These are phyloP conservation scores for Agrypnia vestita DNA, from an alignment of 1,140 invertebrate genomes.

Conservation along the genomic window DNA sequence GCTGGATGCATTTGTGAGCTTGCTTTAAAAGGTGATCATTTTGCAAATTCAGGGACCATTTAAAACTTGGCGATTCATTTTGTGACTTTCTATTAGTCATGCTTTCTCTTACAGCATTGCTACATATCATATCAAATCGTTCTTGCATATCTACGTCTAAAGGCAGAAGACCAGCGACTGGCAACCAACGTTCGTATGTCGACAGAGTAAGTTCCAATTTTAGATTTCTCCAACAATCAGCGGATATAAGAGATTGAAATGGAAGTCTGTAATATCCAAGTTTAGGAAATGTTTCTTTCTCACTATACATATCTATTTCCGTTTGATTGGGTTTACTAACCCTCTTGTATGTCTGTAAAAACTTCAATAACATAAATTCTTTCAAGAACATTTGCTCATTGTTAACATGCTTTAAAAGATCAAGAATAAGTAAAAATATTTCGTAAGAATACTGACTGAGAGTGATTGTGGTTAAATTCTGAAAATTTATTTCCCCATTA, in stretches of 20 bases:
- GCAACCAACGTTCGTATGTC: conserved; percentile 70
- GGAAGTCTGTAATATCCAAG: conserved; percentile 70
- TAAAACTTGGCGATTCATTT: conserved; percentile 58
- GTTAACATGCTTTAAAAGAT: conserved; percentile 64
- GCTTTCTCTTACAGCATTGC: conserved; percentile 71
- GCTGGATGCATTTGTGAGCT: conserved; percentile 69
- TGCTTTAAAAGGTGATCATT: conserved; percentile 54
- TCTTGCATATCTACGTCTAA: conserved; percentile 68
- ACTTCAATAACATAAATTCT: conserved; percentile 69
- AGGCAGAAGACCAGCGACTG: conserved; percentile 66
- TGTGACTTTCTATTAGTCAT: conserved; percentile 67
- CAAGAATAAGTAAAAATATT: conserved; percentile 69
- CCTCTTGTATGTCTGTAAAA: conserved; percentile 69
- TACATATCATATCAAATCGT: conserved; percentile 71
- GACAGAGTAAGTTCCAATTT: conserved; percentile 71
- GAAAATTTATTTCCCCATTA: conserved; percentile 70
- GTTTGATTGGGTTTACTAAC: conserved; percentile 69
- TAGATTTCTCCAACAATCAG: conserved; percentile 71
- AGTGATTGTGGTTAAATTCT: conserved; percentile 65
- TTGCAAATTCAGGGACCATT: conserved; percentile 56
- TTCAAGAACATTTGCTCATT: conserved; percentile 64
- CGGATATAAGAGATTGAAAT: conserved; percentile 69
- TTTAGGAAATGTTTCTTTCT: conserved; percentile 71
- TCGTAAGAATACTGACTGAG: conserved; percentile 72
- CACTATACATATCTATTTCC: conserved; percentile 71